These are phyloP conservation scores for Mesorhabditis belari DNA, from an alignment of 2,888 invertebrate species.

Conservation along the genomic window DNA sequence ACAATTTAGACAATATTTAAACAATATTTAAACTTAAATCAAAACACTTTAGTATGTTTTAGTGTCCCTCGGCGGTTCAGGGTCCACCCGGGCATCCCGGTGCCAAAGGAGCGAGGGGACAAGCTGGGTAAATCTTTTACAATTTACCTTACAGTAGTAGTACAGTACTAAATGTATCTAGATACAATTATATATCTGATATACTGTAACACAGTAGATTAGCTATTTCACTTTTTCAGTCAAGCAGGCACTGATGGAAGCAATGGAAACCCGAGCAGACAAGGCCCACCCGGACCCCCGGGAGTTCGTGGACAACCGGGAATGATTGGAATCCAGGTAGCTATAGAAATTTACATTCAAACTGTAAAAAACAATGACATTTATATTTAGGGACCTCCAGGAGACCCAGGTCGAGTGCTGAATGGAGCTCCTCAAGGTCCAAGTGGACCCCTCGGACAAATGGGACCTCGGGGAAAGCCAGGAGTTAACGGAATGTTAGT, in stretches of 20 bases:
- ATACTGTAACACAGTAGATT: too few relatives aligned
- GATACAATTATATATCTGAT: too few relatives aligned
- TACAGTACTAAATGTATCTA: too few relatives aligned
- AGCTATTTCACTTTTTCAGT: constrained; percentile 6
- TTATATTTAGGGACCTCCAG: constrained; percentile 19
- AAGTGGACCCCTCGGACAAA: constrained; percentile 6
- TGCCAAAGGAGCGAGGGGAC: constrained; percentile 30
- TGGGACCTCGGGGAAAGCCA: constrained; percentile 10
- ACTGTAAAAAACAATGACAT: background rate
- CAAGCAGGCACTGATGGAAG: constrained; percentile 22
- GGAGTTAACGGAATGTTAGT: constrained; percentile 4
- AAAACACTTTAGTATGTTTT: too few relatives aligned
- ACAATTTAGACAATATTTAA: background rate
- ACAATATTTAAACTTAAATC: too few relatives aligned
- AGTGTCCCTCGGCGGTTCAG: constrained; percentile 28
- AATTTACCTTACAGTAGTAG: too few relatives aligned
- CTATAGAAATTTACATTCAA: background rate
- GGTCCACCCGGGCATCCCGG: constrained; percentile 39
- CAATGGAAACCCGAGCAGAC: constrained; percentile 21
- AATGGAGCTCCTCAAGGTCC: constrained; percentile 12
- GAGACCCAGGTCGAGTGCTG: constrained; percentile 24
- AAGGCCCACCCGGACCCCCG: constrained; percentile 36
- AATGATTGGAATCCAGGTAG: constrained; percentile 21
- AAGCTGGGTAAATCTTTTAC: too few relatives aligned
- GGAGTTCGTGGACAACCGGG: constrained; percentile 37